Evolutionary conservation across 2,797 vertebrate genomes (phyloP).

Genomic region (Karalla daura): DNA sequence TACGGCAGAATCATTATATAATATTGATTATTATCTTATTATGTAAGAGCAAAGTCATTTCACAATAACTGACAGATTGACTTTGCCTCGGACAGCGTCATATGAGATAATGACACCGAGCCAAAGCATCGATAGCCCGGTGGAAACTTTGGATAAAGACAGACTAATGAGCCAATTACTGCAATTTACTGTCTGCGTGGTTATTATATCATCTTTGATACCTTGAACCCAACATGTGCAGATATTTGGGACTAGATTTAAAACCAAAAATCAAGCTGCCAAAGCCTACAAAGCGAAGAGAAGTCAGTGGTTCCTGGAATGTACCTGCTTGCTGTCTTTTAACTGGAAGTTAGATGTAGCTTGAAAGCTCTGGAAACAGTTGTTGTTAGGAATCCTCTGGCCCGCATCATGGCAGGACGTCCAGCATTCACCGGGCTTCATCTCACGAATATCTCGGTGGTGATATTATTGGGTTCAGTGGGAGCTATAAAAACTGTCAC

Average conservation of each 20-base stretch:
- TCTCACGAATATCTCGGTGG: neutral
- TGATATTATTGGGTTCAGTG: neutral
- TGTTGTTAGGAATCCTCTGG: conserved; percentile 18
- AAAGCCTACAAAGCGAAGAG: neutral
- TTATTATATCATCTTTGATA: conserved; percentile 10
- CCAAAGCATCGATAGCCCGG: neutral
- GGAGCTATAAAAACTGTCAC: neutral
- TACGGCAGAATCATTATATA: conserved; percentile 18
- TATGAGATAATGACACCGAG: neutral
- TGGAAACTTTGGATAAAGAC: neutral
- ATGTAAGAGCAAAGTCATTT: conserved; percentile 4
- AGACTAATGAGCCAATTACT: neutral
- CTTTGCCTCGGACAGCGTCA: neutral
- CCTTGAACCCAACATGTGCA: neutral
- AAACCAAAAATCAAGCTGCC: neutral
- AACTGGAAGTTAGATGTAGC: conserved; percentile 1
- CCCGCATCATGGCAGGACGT: neutral
- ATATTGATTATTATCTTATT: conserved; percentile 12
- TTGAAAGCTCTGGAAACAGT: conserved; percentile 2
- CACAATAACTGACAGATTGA: neutral
- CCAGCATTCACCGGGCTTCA: neutral
- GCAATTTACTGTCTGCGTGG: neutral
- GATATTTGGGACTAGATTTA: neutral
- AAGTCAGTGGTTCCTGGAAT: neutral
- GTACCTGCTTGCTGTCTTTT: neutral